Conservation (phyloP, 2,797 vertebrate species). For the Alectoris magna region DNA sequence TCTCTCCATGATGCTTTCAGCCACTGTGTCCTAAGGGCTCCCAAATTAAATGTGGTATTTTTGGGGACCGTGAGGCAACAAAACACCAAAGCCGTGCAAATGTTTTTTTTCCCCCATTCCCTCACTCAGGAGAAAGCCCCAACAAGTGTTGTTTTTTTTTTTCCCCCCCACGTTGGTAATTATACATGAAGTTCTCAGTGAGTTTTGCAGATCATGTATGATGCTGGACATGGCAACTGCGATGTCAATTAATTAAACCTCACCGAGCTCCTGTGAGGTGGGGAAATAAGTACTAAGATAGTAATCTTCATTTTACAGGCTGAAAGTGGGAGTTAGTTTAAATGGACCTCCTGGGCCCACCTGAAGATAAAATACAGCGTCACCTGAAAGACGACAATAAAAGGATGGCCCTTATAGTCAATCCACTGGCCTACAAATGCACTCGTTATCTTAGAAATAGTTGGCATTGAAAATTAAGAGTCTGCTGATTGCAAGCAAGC, state of each 20-base stretch:
- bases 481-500: neutral
- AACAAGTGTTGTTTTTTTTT: neutral
- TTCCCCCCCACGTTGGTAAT: neutral
- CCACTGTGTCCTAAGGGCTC: neutral
- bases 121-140: neutral
- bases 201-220: neutral
- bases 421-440: neutral
- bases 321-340: neutral
- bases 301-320: slow-evolving; percentile 6
- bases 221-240: neutral
- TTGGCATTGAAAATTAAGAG: neutral
- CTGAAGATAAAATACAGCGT: neutral
- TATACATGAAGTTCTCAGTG: neutral
- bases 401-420: neutral
- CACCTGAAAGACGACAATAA: neutral
- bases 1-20: neutral
- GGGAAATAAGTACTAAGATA: neutral
- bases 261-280: neutral
- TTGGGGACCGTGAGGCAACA: neutral
- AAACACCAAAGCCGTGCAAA: slow-evolving; percentile 12
- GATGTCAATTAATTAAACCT: neutral
- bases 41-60: neutral
- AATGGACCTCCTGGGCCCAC: neutral
- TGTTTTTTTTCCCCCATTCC: neutral
- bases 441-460: rapidly evolving